phyloP scores from a whole-genome alignment of 2,113 vertebrate genomes.

The Irena cyanogastra region DNA sequence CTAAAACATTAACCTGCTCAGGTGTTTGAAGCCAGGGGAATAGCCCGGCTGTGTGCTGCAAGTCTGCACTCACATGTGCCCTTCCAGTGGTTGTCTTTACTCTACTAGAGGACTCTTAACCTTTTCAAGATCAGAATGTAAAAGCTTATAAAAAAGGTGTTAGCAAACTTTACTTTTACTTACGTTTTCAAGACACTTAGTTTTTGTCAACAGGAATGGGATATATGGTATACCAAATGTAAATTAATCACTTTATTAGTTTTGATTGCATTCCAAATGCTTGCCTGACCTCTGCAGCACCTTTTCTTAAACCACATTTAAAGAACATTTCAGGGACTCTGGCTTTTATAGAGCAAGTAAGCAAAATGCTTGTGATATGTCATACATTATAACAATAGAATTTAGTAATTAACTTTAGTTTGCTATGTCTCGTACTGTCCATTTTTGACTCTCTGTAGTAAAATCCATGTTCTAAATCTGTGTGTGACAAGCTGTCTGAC shows the following conservation, averaged over 20 bases:
- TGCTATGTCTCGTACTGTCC: neutral
- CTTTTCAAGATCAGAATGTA: neutral
- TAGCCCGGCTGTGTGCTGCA: neutral
- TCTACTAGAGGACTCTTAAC: neutral
- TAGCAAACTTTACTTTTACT: neutral
- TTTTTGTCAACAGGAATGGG: neutral
- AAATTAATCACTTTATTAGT: fast-evolving
- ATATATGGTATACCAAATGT: neutral
- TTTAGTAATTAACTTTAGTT: neutral
- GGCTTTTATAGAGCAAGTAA: neutral
- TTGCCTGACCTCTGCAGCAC: neutral
- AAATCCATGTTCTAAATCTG: neutral
- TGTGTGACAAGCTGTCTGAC: neutral
- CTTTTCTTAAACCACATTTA: neutral
- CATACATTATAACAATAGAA: neutral
- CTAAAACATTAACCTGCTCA: neutral
- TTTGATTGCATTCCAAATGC: neutral
- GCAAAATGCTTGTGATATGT: neutral
- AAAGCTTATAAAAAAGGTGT: neutral
- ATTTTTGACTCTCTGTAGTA: neutral
- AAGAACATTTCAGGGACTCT: neutral
- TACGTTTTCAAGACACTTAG: neutral
- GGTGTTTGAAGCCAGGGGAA: neutral
- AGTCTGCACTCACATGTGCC: neutral
- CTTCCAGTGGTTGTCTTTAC: neutral